Conservation (phyloP, 2,797 vertebrate species). For the Zenarchopterus dispar region DNA sequence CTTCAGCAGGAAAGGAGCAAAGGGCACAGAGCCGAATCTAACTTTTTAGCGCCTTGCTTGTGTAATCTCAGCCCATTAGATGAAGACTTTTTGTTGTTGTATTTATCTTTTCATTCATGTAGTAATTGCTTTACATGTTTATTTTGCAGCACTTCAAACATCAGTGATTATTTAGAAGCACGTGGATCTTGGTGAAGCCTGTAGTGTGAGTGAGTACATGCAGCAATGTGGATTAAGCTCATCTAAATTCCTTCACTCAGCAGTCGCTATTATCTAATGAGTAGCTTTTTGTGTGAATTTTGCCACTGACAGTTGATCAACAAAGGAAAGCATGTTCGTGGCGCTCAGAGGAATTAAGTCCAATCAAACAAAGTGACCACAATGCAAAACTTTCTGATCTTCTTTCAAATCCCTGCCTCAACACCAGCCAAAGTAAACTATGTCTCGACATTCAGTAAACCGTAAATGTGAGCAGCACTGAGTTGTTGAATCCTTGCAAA, state of each 20-base stretch:
- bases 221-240: conserved; percentile 34
- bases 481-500: conserved; percentile 37
- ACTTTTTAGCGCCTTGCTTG: conserved; percentile 64
- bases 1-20: conserved; percentile 68
- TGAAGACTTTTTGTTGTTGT: conserved; percentile 59
- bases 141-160: conserved; percentile 34
- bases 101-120: conserved; percentile 59
- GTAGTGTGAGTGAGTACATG: conserved; percentile 13
- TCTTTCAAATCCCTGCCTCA: conserved; percentile 59
- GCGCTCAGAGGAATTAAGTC: conserved; percentile 65
- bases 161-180: conserved; percentile 24
- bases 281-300: conserved; percentile 43
- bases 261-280: conserved; percentile 42
- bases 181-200: conserved; percentile 29
- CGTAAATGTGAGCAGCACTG: conserved; percentile 31
- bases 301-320: conserved; percentile 55
- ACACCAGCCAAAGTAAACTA: conserved; percentile 63
- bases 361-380: conserved; percentile 70
- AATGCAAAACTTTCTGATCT: conserved; percentile 69
- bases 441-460: conserved; percentile 15
- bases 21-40: conserved; percentile 68
- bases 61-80: conserved; percentile 52
- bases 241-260: conserved; percentile 55
- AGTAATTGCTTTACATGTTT: conserved; percentile 47
- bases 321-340: conserved; percentile 55